Conservation (phyloP, 2,888 invertebrate genomes). For the Cosmopolites sordidus region DNA sequence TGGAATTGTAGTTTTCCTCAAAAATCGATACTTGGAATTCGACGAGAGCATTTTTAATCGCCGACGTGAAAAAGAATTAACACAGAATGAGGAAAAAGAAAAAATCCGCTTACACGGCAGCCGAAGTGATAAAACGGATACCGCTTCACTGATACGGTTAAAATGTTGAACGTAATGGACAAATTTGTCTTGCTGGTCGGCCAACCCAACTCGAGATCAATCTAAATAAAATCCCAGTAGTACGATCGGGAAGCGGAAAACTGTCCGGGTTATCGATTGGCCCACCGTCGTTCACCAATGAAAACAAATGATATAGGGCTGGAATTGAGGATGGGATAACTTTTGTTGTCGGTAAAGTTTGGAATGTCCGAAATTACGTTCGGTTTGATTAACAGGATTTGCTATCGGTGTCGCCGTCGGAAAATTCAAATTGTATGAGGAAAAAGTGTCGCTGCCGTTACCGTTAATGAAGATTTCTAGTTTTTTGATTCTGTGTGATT, state of each 20-base stretch:
- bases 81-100: background rate
- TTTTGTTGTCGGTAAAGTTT: background rate
- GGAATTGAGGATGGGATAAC: background rate
- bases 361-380: background rate
- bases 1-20: too few relatives aligned
- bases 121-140: slow-evolving; percentile 5
- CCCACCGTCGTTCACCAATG: slow-evolving; percentile 8
- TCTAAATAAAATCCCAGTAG: slow-evolving; percentile 13
- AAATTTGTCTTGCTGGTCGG: slow-evolving; percentile 20
- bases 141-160: slow-evolving; percentile 12
- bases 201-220: slow-evolving; percentile 11
- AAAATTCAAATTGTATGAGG: background rate
- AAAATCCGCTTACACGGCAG: background rate
- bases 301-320: slow-evolving; percentile 14
- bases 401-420: background rate
- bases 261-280: slow-evolving; percentile 3
- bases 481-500: too few relatives aligned
- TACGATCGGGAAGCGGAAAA: slow-evolving; percentile 3
- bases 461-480: too few relatives aligned
- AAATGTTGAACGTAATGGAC: slow-evolving; percentile 19
- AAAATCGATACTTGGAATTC: too few relatives aligned
- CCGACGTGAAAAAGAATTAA: too few relatives aligned
- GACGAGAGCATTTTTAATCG: too few relatives aligned
- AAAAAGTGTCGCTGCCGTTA: background rate
- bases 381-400: background rate